phyloP scores from a whole-genome alignment of 2,888 invertebrate genomes.

The Bembecia ichneumoniformis region DNA sequence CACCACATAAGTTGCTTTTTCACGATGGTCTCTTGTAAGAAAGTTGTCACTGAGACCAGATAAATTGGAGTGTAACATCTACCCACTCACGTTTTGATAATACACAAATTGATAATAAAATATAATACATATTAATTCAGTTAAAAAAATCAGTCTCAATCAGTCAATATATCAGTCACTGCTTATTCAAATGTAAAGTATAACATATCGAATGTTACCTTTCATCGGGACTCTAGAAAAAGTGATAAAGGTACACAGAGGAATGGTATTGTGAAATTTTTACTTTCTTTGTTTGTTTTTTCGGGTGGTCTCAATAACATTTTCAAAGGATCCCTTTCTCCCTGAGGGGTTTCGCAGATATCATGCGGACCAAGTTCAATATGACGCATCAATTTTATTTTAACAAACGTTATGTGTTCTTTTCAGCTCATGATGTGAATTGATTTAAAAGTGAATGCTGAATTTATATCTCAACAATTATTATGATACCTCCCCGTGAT shows the following conservation, averaged over 20 bases:
- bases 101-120: too few species aligned
- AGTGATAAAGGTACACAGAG: background rate
- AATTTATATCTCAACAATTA: too few species aligned
- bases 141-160: too few species aligned
- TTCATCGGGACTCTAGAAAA: background rate
- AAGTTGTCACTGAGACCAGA: too few species aligned
- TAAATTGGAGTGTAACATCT: too few species aligned
- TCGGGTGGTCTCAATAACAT: constrained; percentile 38
- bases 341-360: constrained; percentile 32
- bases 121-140: too few species aligned
- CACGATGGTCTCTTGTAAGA: too few species aligned
- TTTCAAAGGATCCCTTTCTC: constrained; percentile 35
- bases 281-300: constrained; percentile 38
- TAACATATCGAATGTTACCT: background rate
- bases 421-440: background rate
- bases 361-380: constrained; percentile 43
- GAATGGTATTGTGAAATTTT: constrained; percentile 16
- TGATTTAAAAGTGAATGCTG: too few species aligned
- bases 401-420: background rate
- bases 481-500: too few species aligned
- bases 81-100: too few species aligned
- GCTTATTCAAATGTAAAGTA: background rate
- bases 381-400: constrained; percentile 18
- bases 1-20: too few species aligned
- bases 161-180: background rate